These are phyloP conservation scores for Pseudachorutes palmiensis DNA, from an alignment of 1,140 invertebrate genomes.

Conservation along the genomic window DNA sequence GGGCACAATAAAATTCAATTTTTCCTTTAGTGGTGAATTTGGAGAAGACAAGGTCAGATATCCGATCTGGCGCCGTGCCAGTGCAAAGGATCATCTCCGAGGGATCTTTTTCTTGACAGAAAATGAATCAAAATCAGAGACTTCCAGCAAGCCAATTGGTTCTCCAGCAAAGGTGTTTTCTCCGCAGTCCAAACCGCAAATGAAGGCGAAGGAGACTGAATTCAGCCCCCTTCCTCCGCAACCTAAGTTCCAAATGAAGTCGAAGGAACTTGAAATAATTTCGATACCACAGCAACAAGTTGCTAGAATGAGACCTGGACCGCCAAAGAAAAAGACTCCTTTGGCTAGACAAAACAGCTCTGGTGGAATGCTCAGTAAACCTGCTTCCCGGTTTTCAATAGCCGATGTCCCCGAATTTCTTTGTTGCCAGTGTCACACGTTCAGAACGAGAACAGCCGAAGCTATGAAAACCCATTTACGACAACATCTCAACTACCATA, in stretches of 20 bases:
- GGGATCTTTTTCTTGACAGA: constrained; percentile 43
- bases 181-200: background rate
- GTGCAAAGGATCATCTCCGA: constrained; percentile 51
- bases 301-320: too few species aligned
- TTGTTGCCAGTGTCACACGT: background rate
- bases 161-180: too few species aligned
- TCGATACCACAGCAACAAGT: too few species aligned
- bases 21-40: constrained; percentile 19
- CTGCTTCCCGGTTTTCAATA: too few species aligned
- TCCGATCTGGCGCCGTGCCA: constrained; percentile 52
- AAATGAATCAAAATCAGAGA: background rate
- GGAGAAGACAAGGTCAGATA: constrained; percentile 47
- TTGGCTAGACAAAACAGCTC: too few species aligned
- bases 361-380: too few species aligned
- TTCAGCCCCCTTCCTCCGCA: background rate
- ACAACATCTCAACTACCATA: background rate
- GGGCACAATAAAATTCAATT: background rate
- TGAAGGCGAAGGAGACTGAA: background rate
- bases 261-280: too few species aligned
- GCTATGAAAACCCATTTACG: constrained; percentile 3
- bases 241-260: too few species aligned
- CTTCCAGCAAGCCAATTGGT: background rate
- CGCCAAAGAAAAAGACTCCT: too few species aligned
- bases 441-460: background rate
- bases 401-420: background rate